phyloP scores from a whole-genome alignment of 2,888 invertebrate genomes.

The Campoplex nolae region DNA sequence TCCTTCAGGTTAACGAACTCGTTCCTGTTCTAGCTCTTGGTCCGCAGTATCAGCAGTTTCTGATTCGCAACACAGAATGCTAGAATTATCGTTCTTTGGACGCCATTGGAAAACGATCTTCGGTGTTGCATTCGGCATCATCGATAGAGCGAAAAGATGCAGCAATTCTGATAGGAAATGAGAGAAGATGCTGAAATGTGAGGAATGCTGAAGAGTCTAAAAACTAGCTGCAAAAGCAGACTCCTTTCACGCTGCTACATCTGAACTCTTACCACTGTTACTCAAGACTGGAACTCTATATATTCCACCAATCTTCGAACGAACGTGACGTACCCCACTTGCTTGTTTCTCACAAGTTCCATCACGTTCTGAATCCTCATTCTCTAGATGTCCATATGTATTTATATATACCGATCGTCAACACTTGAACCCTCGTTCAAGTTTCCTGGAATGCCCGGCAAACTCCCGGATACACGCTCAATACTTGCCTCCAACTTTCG shows the following conservation, averaged over 20 bases:
- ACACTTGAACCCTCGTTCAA: slow-evolving; percentile 50
- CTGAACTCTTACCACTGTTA: slow-evolving; percentile 14
- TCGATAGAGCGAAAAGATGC: slow-evolving; percentile 51
- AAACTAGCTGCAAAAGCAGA: slow-evolving; percentile 34
- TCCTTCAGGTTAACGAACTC: background rate
- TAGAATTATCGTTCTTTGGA: slow-evolving; percentile 8
- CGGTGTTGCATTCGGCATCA: slow-evolving; percentile 54
- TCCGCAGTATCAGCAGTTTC: slow-evolving; percentile 7
- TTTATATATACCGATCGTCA: slow-evolving; percentile 23
- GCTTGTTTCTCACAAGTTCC: slow-evolving; percentile 47
- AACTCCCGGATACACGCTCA: slow-evolving; percentile 46
- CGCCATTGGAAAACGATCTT: slow-evolving; percentile 18
- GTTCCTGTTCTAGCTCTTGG: slow-evolving; percentile 7
- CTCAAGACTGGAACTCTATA: slow-evolving; percentile 44
- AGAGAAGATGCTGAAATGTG: slow-evolving; percentile 22
- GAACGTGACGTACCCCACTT: slow-evolving; percentile 64
- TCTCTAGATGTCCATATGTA: slow-evolving; percentile 29
- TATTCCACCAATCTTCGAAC: slow-evolving; percentile 63
- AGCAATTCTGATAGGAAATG: slow-evolving; percentile 21
- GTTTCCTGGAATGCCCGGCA: slow-evolving; percentile 22
- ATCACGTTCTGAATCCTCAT: slow-evolving; percentile 56
- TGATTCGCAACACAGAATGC: slow-evolving; percentile 12
- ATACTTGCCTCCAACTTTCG: slow-evolving; percentile 45
- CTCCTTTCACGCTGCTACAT: slow-evolving; percentile 36
- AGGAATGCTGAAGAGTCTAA: slow-evolving; percentile 22